Evolutionary conservation across 2,888 invertebrate species (phyloP), one percentile per base, ranked within the genome.

Genomic region (Phortica okadai): DNA sequence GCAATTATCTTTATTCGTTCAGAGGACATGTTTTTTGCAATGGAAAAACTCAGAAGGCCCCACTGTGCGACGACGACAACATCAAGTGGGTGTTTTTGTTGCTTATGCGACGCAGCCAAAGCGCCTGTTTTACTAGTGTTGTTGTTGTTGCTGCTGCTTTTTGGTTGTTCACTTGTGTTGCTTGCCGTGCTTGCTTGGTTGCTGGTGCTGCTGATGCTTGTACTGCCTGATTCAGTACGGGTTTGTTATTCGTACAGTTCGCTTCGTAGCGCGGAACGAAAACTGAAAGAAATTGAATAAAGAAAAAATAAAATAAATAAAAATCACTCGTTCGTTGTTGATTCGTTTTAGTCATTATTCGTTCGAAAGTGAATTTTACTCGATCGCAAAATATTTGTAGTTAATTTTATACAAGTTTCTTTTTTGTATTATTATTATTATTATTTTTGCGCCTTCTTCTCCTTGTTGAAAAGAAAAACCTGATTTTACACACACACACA

Each of bases 231-330:
- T 50, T 54, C 54, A 70, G 70, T 72, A 50, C n/a, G 54, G 11
- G 14, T 72, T 72, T 72, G 70, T 33, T 72, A 44, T 56, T 72
- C 70, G 70, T n/a, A 33, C 8, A 14, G 56, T 45, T 10, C 10
- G 56, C 70, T 54, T 14, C 70, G 70, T 21, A 41, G 41, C 70
- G 70, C 70, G 70, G 33, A 33, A 72, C 7, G 14, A 50, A 11
- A 8, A 14, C n/a, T 41, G 33, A 42, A 33, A 56, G 14, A 25
- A 54, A 50, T 54, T 58, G 11, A n/a, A 1, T n/a, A 16, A 3
- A 59, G 2, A 59, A 10, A 59, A 3, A n/a, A 3, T 1, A 2
- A 10, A 54, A 2, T 10, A 14, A 14, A 54, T 5, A 14, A n/a
- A 14, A 14, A 14, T 54, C 54, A n/a, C 54, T 5, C 54, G 54